Conservation (phyloP, 2,113 vertebrate species). For the Otolemur garnettii region DNA sequence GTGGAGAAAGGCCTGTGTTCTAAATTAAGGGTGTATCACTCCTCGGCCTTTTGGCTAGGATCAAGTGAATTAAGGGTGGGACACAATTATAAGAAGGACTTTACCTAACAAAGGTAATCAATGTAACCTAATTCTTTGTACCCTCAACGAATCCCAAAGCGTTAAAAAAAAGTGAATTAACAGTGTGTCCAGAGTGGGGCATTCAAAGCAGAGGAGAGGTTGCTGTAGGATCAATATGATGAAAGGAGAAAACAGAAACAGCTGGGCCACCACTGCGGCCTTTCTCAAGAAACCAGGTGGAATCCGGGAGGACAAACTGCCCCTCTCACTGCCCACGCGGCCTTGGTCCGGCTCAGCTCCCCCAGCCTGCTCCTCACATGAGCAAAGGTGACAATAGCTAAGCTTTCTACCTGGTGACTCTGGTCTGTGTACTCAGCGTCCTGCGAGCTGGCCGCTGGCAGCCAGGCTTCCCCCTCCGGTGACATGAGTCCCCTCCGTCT, state of each 20-base stretch:
- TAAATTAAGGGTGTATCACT: background rate
- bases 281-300: background rate
- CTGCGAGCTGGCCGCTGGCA: no score
- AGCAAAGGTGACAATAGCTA: background rate
- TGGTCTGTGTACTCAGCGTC: no score
- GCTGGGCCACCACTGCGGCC: background rate
- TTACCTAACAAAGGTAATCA: no score
- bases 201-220: background rate
- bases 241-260: background rate
- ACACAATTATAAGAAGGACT: no score
- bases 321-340: background rate
- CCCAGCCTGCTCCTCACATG: background rate
- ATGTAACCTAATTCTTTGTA: no score
- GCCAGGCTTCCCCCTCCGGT: background rate
- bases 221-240: background rate
- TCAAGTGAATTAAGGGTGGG: no score
- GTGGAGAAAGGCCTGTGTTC: background rate
- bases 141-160: no score
- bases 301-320: background rate
- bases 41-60: no score
- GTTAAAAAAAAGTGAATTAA: background rate
- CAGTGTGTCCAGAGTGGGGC: no score
- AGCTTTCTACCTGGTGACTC: fast-evolving
- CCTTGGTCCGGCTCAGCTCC: background rate
- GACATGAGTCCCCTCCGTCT: background rate